A percentile compares a stretch with the other conserved stretches of the same genome.
phyloP scores from a whole-genome alignment of 2,113 vertebrate genomes.

The Nestor notabilis region DNA sequence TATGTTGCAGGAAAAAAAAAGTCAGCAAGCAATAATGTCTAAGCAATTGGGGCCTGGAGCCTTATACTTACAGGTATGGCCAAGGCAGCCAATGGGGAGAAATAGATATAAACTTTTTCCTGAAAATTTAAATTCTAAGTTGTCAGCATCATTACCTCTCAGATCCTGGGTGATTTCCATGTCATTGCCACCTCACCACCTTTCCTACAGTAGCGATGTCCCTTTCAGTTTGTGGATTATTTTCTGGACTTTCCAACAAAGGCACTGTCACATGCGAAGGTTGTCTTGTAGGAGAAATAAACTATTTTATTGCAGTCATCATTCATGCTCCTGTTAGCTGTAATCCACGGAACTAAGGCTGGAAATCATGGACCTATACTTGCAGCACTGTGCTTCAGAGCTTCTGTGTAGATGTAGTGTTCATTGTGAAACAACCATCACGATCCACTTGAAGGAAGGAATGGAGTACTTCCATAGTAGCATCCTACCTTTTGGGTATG shows the following conservation, averaged over 20 bases:
- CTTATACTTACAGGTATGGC: background rate
- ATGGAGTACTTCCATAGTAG: background rate
- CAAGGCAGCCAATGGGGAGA: background rate
- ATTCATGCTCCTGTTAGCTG: background rate
- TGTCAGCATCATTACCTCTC: background rate
- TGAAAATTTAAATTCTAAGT: background rate
- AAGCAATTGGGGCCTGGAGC: background rate
- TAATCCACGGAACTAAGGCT: background rate
- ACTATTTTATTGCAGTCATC: background rate
- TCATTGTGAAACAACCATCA: background rate
- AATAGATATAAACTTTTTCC: background rate
- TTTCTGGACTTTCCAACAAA: background rate
- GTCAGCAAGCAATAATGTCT: background rate
- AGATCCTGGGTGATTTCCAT: background rate
- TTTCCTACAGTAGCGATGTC: background rate
- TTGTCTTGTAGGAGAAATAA: background rate
- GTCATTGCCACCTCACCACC: background rate
- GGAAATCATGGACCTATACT: background rate
- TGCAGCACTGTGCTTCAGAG: background rate
- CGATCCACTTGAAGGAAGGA: background rate
- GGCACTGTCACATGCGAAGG: background rate
- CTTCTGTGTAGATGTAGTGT: background rate
- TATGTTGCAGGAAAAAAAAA: conserved; percentile 13
- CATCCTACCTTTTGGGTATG: background rate
- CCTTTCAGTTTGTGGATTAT: background rate